phyloP scores from a whole-genome alignment of 2,797 vertebrate genomes.

The Xenops minutus region DNA sequence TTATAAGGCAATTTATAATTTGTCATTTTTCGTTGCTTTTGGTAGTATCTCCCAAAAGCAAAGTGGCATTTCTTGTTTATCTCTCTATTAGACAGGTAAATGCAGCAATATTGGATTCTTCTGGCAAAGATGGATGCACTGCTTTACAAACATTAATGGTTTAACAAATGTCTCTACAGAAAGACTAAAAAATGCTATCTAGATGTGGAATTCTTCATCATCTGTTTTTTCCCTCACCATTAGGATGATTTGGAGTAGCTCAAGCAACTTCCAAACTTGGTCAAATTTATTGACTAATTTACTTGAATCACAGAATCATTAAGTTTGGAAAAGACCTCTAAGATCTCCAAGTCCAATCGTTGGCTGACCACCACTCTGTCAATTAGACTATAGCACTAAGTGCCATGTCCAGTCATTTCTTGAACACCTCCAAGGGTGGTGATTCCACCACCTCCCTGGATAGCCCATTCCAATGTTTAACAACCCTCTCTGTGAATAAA shows the following conservation, averaged over 20 bases:
- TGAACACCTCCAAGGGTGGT: not conserved
- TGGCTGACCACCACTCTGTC: not conserved
- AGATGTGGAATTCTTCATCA: not conserved
- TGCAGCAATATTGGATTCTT: not conserved
- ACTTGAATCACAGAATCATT: not conserved
- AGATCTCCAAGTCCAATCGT: not conserved
- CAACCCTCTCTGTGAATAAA: not conserved
- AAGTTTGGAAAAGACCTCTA: not conserved
- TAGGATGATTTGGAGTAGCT: not conserved
- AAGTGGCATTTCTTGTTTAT: constrained; percentile 4
- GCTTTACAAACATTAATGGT: not conserved
- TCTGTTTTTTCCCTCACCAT: not conserved
- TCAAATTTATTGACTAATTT: not conserved
- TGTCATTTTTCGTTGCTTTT: constrained; percentile 43
- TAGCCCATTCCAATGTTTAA: not conserved
- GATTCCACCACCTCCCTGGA: not conserved
- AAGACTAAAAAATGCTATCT: not conserved
- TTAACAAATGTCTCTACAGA: not conserved
- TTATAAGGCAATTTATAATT: constrained; percentile 16
- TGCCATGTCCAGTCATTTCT: not conserved
- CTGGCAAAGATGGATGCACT: not conserved
- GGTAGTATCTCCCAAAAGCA: not conserved
- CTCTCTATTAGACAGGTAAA: not conserved
- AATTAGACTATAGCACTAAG: not conserved
- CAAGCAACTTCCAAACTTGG: not conserved